phyloP scores from a whole-genome alignment of 2,113 vertebrate species.

The Prochilodus magdalenae region DNA sequence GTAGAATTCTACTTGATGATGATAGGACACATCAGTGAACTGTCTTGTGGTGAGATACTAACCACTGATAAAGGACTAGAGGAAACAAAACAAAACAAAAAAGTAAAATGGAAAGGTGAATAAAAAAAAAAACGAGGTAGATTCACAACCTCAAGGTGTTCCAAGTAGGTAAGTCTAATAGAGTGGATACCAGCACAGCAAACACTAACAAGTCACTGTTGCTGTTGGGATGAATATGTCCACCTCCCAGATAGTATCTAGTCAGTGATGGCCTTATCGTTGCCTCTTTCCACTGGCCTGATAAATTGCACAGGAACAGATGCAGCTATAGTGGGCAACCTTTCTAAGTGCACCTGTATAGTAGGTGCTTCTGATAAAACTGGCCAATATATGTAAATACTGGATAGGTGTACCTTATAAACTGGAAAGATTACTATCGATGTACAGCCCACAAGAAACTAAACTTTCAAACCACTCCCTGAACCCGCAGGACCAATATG shows the following conservation, averaged over 20 bases:
- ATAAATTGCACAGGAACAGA: too few relatives aligned
- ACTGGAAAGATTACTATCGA: too few relatives aligned
- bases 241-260: not conserved
- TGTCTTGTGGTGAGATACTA: too few relatives aligned
- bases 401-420: not conserved
- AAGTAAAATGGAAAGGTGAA: too few relatives aligned
- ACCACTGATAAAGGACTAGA: too few relatives aligned
- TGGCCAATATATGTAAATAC: not conserved
- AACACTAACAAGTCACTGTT: not conserved
- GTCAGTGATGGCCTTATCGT: too few relatives aligned
- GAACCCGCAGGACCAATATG: not conserved
- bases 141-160: too few relatives aligned
- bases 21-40: too few relatives aligned
- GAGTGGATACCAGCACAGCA: not conserved
- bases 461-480: not conserved
- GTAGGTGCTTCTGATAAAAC: not conserved
- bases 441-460: not conserved
- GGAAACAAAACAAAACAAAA: too few relatives aligned
- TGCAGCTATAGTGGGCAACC: too few relatives aligned
- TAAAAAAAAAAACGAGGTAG: too few relatives aligned
- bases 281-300: not conserved
- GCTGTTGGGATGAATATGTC: not conserved
- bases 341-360: not conserved
- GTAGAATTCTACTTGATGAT: too few relatives aligned
- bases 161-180: not conserved